Evolutionary conservation across 2,797 vertebrate genomes (phyloP), one percentile per base, ranked within the genome.

Genomic region (Argentina silus): DNA sequence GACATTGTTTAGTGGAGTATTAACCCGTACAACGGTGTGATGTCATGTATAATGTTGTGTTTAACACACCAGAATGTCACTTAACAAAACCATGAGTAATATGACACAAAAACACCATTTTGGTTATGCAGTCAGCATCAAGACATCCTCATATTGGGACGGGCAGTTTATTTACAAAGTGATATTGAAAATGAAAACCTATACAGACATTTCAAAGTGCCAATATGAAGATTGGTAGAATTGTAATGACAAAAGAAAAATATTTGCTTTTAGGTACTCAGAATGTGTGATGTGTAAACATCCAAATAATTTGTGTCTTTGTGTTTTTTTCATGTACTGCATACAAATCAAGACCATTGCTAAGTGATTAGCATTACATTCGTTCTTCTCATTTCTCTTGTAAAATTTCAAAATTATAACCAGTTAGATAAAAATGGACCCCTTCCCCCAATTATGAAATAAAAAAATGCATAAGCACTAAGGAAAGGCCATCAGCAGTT

Each of bases 401-500:
- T 43, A 63, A 48, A 50, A 2, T 19, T 17, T 11, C 1, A 21
- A 45, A 43, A 7, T 12, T 3, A 4, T 36, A 43, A 3, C 62
- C 63, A 65, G 19, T 21, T 50, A 17, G 48, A 17, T 11, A 36
- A 17, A 55, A 61, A 66, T 47, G 45, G 21, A 17, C n/a, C 17
- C 44, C 10, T 36, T 45, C n/a, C n/a, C 67, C 75, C 67, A 57
- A n/a, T 60, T 62, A 15, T 65, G n/a, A 60, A 44, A 83, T 57
- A 70, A 84, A 36, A n/a, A 86, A 89, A 86, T 81, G 85, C 84
- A 84, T 75, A 89, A 84, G 89, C 90, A 83, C 17, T 48, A 69
- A 83, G 84, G 74, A 85, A 85, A 84, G 82, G 83, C 83, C 88
- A 73, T 89, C 77, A 76, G 84, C 87, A 36, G 84, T 47, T 70